Evolutionary conservation across 2,113 vertebrate genomes (phyloP), one percentile per base, ranked within the genome.

Genomic region (Campylomormyrus tamandua): DNA sequence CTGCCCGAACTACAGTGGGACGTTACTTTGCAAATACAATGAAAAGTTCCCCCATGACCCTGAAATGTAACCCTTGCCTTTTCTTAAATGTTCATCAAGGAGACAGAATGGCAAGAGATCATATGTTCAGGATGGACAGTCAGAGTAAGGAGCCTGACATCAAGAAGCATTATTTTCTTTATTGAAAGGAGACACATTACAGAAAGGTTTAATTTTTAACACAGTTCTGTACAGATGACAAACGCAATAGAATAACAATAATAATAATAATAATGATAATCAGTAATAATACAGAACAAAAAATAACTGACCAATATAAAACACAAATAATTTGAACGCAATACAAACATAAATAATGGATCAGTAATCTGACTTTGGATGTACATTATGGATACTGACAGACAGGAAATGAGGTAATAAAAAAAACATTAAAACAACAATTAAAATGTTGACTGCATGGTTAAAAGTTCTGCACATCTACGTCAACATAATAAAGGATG

Each of bases 161-260:
- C 93, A 96, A 93, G 93, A 95, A 93, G 92, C 92, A 96, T 96
- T 95, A 94, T 95, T 89, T 94, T 96, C 96, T 99, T 99, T 98
- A 98, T 98, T 98, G 96, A 97, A 97, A 97, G 97, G 97, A 97
- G 97, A 97, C 95, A 96, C 94, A 95, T 95, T 96, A 95, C 93
- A 96, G 95, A 95, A 96, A 95, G 95, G 97, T 96, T 96, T 96
- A 96, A 97, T 94, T 90, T 91, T 91, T 94, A 95, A 96, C 95
- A 95, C 95, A 94, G 96, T 96, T 96, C 97, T 98, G 97, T 98
- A 98, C 97, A 98, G 95, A 93, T 89, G 96, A 98, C 95, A 94
- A 96, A 95, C 91, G 93, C 90, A 95, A 95, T 92, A 96, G 93
- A 95, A 95, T 92, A 93, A 94, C 89, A 91, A 92, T 93, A 83